phyloP scores from a whole-genome alignment of 1,140 invertebrate species.

The Wasmannia auropunctata region DNA sequence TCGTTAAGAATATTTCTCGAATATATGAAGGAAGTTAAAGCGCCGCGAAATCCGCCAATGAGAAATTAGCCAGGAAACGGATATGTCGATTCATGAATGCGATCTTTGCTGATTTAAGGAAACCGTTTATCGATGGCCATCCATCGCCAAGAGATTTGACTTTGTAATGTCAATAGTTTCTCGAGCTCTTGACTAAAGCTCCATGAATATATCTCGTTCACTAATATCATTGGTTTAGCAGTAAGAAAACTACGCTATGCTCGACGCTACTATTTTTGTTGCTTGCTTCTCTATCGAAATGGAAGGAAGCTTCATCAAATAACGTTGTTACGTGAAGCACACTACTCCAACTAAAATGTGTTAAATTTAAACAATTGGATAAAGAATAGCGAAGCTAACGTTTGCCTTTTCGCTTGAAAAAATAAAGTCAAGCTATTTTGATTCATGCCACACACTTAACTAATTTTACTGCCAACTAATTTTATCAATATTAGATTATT shows the following conservation, averaged over 20 bases:
- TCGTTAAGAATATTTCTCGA: slow-evolving; percentile 34
- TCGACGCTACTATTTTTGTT: neutral
- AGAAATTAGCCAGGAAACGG: neutral
- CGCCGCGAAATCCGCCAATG: neutral
- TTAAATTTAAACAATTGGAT: neutral
- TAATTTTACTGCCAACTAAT: neutral
- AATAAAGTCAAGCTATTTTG: neutral
- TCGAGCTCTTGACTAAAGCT: neutral
- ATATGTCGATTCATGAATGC: neutral
- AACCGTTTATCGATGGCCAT: slow-evolving; percentile 1
- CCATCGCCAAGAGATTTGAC: slow-evolving; percentile 13
- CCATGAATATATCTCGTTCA: slow-evolving; percentile 12
- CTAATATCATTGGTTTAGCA: neutral
- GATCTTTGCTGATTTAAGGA: neutral
- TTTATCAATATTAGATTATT: slow-evolving; percentile 10
- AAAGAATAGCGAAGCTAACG: neutral
- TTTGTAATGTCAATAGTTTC: slow-evolving; percentile 24
- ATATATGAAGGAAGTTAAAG: neutral
- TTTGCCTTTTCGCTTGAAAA: neutral
- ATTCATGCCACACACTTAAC: neutral
- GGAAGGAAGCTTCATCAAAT: neutral
- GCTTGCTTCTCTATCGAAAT: neutral
- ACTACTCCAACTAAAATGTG: neutral
- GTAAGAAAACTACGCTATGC: neutral
- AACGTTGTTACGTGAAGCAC: neutral